Evolutionary conservation across 2,797 vertebrate genomes (phyloP).

Genomic region (Sebastes vulpes): DNA sequence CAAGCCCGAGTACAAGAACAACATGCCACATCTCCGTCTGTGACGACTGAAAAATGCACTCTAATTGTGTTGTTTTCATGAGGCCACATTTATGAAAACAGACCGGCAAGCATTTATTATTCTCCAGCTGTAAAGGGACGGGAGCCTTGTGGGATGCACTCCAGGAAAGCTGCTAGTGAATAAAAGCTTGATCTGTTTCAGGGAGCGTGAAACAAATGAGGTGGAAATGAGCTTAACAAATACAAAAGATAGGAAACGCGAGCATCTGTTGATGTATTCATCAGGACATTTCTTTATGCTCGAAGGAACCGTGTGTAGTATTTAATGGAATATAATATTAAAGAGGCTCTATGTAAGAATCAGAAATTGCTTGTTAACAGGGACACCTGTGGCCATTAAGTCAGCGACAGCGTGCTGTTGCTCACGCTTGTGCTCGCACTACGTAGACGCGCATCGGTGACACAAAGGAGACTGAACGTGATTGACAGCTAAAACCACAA

Average conservation of each 20-base stretch:
- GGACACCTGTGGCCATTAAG: no score
- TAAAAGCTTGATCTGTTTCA: slow-evolving; percentile 11
- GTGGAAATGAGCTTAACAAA: slow-evolving; percentile 44
- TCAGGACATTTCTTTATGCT: slow-evolving; percentile 4
- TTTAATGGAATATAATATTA: no score
- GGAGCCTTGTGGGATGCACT: slow-evolving; percentile 31
- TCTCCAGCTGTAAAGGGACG: slow-evolving; percentile 22
- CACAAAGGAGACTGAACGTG: no score
- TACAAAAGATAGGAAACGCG: neutral
- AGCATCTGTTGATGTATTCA: slow-evolving; percentile 28
- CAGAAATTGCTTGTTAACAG: no score
- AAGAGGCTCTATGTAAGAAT: no score
- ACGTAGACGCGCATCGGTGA: no score
- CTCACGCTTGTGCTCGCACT: no score
- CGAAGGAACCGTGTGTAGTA: neutral
- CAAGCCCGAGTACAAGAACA: slow-evolving; percentile 34
- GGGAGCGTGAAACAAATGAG: slow-evolving; percentile 31
- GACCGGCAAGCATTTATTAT: slow-evolving; percentile 5
- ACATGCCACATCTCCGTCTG: slow-evolving; percentile 23
- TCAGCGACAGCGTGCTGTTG: no score
- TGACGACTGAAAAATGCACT: slow-evolving; percentile 17
- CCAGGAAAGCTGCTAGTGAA: slow-evolving; percentile 18
- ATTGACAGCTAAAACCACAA: no score
- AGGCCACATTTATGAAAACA: slow-evolving; percentile 27
- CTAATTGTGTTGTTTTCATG: slow-evolving; percentile 4